These are phyloP conservation scores for Ylistrum balloti DNA, from an alignment of 1,140 invertebrate genomes.

Conservation along the genomic window DNA sequence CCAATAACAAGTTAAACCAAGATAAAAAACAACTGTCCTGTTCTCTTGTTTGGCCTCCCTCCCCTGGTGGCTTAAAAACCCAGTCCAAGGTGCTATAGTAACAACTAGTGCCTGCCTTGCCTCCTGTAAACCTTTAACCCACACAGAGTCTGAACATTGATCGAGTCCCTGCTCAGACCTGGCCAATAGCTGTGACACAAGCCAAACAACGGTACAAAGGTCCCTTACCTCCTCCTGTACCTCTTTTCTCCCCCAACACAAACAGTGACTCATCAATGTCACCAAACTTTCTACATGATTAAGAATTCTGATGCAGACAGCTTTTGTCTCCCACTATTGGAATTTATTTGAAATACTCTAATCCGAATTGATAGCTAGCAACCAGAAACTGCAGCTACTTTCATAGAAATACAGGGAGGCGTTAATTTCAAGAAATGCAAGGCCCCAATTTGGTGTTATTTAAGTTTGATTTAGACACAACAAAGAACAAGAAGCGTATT, in stretches of 20 bases:
- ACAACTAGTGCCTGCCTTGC: neutral
- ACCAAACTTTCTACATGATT: slow-evolving; percentile 35
- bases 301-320: slow-evolving; percentile 27
- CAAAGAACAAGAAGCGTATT: slow-evolving; percentile 34
- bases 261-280: slow-evolving; percentile 1
- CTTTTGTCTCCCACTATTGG: slow-evolving; percentile 32
- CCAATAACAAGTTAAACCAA: neutral
- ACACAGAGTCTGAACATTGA: neutral
- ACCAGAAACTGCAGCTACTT: slow-evolving; percentile 38
- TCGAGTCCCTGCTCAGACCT: neutral
- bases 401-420: slow-evolving; percentile 29
- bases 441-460: slow-evolving; percentile 25
- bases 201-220: neutral
- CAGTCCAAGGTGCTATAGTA: neutral
- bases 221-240: too few species aligned
- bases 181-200: neutral
- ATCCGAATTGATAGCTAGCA: slow-evolving; percentile 38
- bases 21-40: slow-evolving; percentile 5
- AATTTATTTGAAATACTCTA: slow-evolving; percentile 40
- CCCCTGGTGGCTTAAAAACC: neutral
- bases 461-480: slow-evolving; percentile 35
- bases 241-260: neutral
- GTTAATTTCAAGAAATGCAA: slow-evolving; percentile 12
- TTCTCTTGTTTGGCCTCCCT: neutral
- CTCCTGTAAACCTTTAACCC: slow-evolving; percentile 21